Evolutionary conservation across 2,113 vertebrate species (phyloP).

Genomic region (Bubo scandiacus): DNA sequence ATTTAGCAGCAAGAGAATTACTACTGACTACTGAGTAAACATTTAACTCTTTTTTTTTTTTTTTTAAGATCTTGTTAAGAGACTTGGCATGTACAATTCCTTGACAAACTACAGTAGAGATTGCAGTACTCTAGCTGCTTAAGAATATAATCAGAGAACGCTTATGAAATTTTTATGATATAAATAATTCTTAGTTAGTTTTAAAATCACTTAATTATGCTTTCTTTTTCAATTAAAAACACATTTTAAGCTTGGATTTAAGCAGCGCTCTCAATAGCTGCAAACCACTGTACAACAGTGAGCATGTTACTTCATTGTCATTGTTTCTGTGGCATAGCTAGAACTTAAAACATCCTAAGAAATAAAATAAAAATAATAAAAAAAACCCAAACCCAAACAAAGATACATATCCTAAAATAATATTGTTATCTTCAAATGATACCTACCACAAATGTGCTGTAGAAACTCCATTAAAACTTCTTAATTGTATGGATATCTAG

Average conservation of each 20-base stretch:
- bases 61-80: not conserved
- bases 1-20: not conserved
- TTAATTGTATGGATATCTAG: accelerated
- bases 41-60: not conserved
- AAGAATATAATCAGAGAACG: not conserved
- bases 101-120: not conserved
- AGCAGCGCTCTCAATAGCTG: not conserved
- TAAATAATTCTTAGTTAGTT: not conserved
- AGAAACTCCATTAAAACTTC: not conserved
- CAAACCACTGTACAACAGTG: not conserved
- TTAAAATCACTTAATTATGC: not conserved
- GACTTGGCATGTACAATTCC: not conserved
- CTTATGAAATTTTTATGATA: not conserved
- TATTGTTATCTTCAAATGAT: not conserved
- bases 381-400: not conserved
- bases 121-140: not conserved
- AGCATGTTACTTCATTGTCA: not conserved
- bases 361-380: not conserved
- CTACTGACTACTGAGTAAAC: not conserved
- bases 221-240: not conserved
- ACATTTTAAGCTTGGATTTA: not conserved
- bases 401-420: not conserved
- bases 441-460: not conserved
- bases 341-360: not conserved
- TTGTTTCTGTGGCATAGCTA: not conserved